Evolutionary conservation across 2,797 vertebrate genomes (phyloP).

Genomic region (Selene dorsalis): DNA sequence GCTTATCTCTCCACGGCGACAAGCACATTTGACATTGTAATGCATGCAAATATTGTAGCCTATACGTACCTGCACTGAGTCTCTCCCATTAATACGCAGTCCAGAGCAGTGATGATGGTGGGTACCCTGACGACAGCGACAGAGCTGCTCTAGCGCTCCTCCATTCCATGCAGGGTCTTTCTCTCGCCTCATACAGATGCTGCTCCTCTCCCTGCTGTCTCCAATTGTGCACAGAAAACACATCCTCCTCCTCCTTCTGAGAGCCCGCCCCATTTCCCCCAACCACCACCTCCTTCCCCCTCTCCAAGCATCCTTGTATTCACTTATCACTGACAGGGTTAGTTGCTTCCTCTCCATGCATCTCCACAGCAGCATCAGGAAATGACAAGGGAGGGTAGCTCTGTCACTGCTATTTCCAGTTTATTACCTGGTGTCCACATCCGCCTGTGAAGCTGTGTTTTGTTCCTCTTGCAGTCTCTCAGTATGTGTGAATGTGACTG

Average conservation of each 20-base stretch:
- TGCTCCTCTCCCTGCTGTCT: constrained; percentile 65
- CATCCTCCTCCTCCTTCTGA: constrained; percentile 59
- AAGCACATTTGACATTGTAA: constrained; percentile 20
- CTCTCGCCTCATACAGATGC: constrained; percentile 63
- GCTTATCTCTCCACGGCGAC: constrained; percentile 27
- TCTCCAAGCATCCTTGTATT: constrained; percentile 40
- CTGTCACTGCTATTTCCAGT: neutral
- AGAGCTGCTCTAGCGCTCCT: constrained; percentile 58
- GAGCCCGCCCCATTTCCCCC: constrained; percentile 52
- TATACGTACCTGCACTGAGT: constrained; percentile 51
- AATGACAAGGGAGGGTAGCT: constrained; percentile 18
- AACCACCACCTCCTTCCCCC: constrained; percentile 18
- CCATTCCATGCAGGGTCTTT: constrained; percentile 71
- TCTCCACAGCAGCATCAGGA: constrained; percentile 28
- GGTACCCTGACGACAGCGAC: constrained; percentile 50
- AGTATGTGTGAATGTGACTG: constrained; percentile 10
- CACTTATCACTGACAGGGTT: constrained; percentile 49
- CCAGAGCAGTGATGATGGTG: constrained; percentile 28
- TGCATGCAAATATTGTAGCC: constrained; percentile 28
- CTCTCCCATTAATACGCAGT: constrained; percentile 56
- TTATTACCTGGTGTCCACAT: constrained; percentile 18
- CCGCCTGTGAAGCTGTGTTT: constrained; percentile 9
- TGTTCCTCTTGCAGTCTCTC: neutral
- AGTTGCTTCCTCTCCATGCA: constrained; percentile 5
- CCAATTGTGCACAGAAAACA: constrained; percentile 70